A percentile compares a stretch with the other conserved stretches of the same genome.
phyloP scores from a whole-genome alignment of 2,113 vertebrate species.

The Piliocolobus tephrosceles region DNA sequence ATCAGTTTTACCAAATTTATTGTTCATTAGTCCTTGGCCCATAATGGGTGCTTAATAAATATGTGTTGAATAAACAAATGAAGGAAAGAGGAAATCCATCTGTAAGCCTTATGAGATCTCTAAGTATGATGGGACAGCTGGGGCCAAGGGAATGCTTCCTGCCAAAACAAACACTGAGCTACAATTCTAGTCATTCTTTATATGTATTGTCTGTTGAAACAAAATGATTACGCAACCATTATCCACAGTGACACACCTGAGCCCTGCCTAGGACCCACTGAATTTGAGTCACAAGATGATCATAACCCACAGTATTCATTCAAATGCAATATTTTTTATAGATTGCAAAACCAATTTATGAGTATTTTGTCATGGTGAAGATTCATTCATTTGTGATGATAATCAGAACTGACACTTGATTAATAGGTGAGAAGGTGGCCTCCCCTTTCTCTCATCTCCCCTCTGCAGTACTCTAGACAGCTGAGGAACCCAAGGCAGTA shows the following conservation, averaged over 20 bases:
- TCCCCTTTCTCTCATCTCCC: not conserved
- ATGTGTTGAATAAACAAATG: not conserved
- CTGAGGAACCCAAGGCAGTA: not conserved
- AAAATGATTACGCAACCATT: slow-evolving; percentile 55
- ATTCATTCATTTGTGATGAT: not conserved
- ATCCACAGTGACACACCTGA: slow-evolving; percentile 28
- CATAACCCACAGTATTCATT: slow-evolving; percentile 18
- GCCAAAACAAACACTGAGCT: slow-evolving; percentile 55
- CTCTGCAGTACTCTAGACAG: not conserved
- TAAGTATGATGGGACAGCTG: slow-evolving; percentile 51
- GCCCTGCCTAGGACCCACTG: slow-evolving; percentile 40
- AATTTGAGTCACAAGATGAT: slow-evolving; percentile 52
- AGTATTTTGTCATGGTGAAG: slow-evolving; percentile 31
- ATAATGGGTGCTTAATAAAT: not conserved
- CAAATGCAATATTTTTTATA: slow-evolving; percentile 22
- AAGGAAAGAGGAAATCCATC: slow-evolving; percentile 31
- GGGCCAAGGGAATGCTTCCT: slow-evolving; percentile 38
- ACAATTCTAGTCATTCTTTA: slow-evolving; percentile 63
- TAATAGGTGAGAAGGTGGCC: not conserved
- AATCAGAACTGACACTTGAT: slow-evolving; percentile 13
- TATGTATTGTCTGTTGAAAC: slow-evolving; percentile 25
- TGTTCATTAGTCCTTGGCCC: slow-evolving; percentile 1
- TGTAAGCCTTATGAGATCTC: slow-evolving; percentile 51
- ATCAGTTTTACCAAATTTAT: slow-evolving; percentile 28
- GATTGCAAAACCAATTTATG: slow-evolving; percentile 10